Evolutionary conservation across 2,888 invertebrate species (phyloP).

Genomic region (Villa cingulata): DNA sequence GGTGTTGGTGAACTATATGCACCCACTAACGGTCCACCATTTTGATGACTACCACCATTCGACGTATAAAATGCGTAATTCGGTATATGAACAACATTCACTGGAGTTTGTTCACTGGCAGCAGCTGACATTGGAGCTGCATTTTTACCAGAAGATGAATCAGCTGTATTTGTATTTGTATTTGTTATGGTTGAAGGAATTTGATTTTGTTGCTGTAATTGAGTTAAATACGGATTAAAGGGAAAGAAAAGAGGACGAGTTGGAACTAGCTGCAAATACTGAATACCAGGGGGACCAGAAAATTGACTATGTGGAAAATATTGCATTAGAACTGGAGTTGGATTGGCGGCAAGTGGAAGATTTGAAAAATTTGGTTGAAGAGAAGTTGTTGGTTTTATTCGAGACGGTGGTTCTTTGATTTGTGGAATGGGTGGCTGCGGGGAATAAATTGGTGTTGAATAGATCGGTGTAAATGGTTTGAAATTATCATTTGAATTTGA

Average conservation of each 20-base stretch:
- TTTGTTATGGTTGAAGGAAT: too few species aligned
- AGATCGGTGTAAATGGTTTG: background rate
- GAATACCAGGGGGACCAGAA: constrained; percentile 27
- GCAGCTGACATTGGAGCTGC: background rate
- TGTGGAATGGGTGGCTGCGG: background rate
- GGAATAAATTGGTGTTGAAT: background rate
- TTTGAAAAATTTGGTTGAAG: background rate
- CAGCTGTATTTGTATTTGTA: too few species aligned
- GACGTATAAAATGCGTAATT: constrained; percentile 5
- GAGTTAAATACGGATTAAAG: constrained; percentile 25
- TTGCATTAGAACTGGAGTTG: constrained; percentile 32
- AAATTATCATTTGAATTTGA: background rate
- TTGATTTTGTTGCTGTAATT: constrained; percentile 9
- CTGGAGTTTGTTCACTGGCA: background rate
- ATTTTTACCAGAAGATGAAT: background rate
- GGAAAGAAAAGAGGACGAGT: constrained; percentile 33
- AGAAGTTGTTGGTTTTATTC: background rate
- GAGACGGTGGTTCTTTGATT: background rate
- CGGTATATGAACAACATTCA: background rate
- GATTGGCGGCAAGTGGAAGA: background rate
- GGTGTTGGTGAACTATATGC: constrained; percentile 17
- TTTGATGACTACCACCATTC: constrained; percentile 18
- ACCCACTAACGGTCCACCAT: constrained; percentile 6
- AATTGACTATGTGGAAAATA: constrained; percentile 27
- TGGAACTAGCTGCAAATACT: constrained; percentile 33